phyloP scores from a whole-genome alignment of 2,888 invertebrate species.

The Folsomia manolachei region DNA sequence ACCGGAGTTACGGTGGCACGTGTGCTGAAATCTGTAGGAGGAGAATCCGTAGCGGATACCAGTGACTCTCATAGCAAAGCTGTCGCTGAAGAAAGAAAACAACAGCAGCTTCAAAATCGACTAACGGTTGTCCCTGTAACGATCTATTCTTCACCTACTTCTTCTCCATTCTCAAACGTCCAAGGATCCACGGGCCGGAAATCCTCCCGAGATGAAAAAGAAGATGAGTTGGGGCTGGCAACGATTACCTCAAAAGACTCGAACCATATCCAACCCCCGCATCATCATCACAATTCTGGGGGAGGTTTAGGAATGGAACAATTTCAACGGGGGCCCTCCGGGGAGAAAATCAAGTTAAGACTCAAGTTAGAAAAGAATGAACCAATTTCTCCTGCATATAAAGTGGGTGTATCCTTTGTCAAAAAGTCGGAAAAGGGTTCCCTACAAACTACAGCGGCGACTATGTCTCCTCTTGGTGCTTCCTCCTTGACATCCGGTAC shows the following conservation, averaged over 20 bases:
- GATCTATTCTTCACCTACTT: neutral
- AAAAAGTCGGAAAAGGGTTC: conserved; percentile 55
- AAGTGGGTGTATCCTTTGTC: conserved; percentile 74
- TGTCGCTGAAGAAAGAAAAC: neutral
- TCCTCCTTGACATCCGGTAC: neutral
- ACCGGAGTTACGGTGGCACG: conserved; percentile 38
- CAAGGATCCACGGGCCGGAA: neutral
- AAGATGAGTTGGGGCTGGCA: neutral
- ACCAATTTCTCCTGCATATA: conserved; percentile 71
- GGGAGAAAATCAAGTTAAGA: conserved; percentile 73
- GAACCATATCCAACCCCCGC: neutral
- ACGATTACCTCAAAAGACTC: conserved; percentile 3
- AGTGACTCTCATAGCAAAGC: neutral
- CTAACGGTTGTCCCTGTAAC: neutral
- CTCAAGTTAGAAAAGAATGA: conserved; percentile 80
- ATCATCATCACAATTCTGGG: neutral
- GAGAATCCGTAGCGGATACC: neutral
- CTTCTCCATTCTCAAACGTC: neutral
- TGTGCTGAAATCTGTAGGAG: conserved; percentile 26
- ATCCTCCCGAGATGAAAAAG: conserved; percentile 10
- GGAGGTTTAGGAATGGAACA: neutral
- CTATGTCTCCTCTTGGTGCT: neutral
- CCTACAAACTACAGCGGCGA: neutral
- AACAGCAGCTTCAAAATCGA: neutral
- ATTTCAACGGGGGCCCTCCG: conserved; percentile 10